phyloP scores from a whole-genome alignment of 2,113 vertebrate genomes.

The Rhea americana region DNA sequence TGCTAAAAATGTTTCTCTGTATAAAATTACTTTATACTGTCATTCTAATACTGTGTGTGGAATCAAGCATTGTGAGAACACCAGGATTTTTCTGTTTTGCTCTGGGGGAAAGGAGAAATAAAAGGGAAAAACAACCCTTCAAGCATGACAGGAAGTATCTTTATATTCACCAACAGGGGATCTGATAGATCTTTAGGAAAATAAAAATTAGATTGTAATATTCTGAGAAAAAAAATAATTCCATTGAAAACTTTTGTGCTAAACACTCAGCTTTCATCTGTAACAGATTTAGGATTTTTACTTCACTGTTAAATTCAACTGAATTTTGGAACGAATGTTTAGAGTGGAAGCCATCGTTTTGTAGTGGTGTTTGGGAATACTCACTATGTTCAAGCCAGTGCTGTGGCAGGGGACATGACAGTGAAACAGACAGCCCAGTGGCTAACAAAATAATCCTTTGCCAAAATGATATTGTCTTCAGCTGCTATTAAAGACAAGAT shows the following conservation, averaged over 20 bases:
- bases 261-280: neutral
- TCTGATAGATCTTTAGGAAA: neutral
- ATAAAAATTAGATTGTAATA: constrained; percentile 6
- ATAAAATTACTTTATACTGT: neutral
- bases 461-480: neutral
- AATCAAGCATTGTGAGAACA: constrained; percentile 1
- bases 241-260: neutral
- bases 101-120: neutral
- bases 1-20: neutral
- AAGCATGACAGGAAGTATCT: constrained; percentile 1
- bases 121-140: neutral
- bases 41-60: neutral
- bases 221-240: neutral
- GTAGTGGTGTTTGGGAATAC: neutral
- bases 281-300: constrained; percentile 2
- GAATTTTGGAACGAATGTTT: constrained; percentile 18
- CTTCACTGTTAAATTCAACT: neutral
- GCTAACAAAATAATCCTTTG: neutral
- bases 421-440: neutral
- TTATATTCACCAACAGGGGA: neutral
- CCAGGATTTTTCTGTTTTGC: neutral
- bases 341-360: neutral
- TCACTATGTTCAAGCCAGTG: neutral
- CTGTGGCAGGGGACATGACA: neutral
- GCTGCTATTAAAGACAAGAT: neutral